Evolutionary conservation across 2,113 vertebrate genomes (phyloP).

Genomic region (Amblyornis subalaris): DNA sequence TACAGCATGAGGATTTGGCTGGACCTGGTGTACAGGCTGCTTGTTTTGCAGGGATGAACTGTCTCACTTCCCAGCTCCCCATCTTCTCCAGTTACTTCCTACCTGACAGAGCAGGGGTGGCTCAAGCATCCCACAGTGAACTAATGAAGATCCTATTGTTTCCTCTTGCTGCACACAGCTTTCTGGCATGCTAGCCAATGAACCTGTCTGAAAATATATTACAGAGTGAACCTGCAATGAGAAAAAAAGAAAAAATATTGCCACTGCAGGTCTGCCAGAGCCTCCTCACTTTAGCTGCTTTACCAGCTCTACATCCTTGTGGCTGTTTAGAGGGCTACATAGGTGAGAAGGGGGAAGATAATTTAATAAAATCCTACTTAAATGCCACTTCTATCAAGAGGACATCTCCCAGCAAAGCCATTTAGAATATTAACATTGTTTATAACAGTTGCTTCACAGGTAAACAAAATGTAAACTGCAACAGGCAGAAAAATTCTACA

Average conservation of each 20-base stretch:
- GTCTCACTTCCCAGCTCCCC: not conserved
- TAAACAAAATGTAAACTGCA: not conserved
- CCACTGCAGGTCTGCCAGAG: not conserved
- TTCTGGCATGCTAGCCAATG: not conserved
- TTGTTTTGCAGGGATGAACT: not conserved
- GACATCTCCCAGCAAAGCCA: not conserved
- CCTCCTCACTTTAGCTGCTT: not conserved
- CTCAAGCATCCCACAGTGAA: not conserved
- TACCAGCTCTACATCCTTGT: not conserved
- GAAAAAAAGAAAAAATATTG: not conserved
- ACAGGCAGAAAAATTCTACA: not conserved
- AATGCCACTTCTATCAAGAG: not conserved
- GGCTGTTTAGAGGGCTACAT: accelerated
- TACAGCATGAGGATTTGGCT: not conserved
- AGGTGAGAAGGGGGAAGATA: not conserved
- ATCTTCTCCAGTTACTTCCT: not conserved
- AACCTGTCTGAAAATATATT: not conserved
- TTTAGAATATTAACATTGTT: not conserved
- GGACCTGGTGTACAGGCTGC: not conserved
- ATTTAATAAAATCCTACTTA: not conserved
- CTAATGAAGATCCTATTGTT: not conserved
- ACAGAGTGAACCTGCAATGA: not conserved
- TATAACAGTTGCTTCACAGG: not conserved
- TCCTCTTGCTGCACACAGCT: not conserved
- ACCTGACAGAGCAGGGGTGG: not conserved